Evolutionary conservation across 2,888 invertebrate genomes (phyloP).

Genomic region (Lithophane semibrunnea): DNA sequence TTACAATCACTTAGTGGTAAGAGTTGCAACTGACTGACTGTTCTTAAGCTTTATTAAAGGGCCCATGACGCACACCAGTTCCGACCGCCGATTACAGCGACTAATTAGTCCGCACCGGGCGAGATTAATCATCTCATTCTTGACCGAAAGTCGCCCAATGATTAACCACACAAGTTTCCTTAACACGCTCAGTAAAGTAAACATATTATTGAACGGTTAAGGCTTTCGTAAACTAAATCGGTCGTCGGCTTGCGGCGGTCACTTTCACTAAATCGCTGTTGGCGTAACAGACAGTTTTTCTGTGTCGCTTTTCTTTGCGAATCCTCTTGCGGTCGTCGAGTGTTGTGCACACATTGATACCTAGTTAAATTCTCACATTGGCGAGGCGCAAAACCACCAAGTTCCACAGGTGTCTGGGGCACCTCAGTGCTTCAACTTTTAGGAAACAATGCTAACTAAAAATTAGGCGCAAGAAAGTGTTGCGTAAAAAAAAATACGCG

Average conservation of each 20-base stretch:
- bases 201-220: constrained; percentile 64
- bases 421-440: constrained; percentile 54
- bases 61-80: constrained; percentile 61
- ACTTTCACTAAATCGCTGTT: constrained; percentile 82
- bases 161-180: constrained; percentile 19
- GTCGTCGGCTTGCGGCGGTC: constrained; percentile 65
- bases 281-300: constrained; percentile 81
- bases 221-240: constrained; percentile 76
- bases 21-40: constrained; percentile 45
- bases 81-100: constrained; percentile 32
- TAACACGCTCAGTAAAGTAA: constrained; percentile 56
- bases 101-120: constrained; percentile 56
- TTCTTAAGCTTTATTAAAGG: constrained; percentile 52
- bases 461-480: constrained; percentile 77
- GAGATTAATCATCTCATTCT: constrained; percentile 59
- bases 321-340: constrained; percentile 64
- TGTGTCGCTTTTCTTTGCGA: constrained; percentile 79
- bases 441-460: constrained; percentile 65
- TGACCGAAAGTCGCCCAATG: constrained; percentile 59
- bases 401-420: too few relatives aligned
- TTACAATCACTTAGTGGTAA: constrained; percentile 65
- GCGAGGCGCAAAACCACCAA: constrained; percentile 24
- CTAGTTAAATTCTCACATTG: neutral
- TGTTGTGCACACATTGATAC: neutral
- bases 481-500: constrained; percentile 62